A percentile compares a stretch with the other conserved stretches of the same genome.
phyloP scores from a whole-genome alignment of 2,888 invertebrate genomes.

The Pogonocherus hispidulus region DNA sequence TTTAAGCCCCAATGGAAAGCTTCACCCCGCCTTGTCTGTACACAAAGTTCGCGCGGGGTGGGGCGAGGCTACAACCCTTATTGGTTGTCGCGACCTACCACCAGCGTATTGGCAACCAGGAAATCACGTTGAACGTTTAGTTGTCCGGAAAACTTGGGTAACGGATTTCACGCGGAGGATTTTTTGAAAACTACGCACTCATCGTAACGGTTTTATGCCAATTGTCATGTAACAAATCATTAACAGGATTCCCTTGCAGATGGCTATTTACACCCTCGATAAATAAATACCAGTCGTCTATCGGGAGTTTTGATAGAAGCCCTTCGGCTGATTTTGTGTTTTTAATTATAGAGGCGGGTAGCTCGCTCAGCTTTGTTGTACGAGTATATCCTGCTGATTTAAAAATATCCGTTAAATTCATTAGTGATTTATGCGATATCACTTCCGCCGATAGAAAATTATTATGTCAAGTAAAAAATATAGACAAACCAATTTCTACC shows the following conservation, averaged over 20 bases:
- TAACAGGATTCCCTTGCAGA: slow-evolving; percentile 63
- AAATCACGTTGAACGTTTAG: slow-evolving; percentile 58
- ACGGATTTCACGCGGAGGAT: slow-evolving; percentile 57
- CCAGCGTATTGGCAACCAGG: slow-evolving; percentile 59
- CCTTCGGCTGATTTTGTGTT: slow-evolving; percentile 52
- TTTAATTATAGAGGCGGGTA: slow-evolving; percentile 25
- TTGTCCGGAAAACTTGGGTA: slow-evolving; percentile 50
- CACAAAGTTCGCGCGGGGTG: slow-evolving; percentile 63
- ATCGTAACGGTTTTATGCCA: slow-evolving; percentile 56
- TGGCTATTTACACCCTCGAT: slow-evolving; percentile 60
- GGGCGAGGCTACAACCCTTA: slow-evolving; percentile 50
- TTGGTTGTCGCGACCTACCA: slow-evolving; percentile 45
- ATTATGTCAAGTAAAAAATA: not conserved
- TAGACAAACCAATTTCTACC: too few species aligned
- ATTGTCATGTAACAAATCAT: slow-evolving; percentile 58
- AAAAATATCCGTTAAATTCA: slow-evolving; percentile 57
- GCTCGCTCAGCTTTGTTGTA: slow-evolving; percentile 30
- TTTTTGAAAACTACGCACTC: slow-evolving; percentile 33
- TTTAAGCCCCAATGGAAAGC: slow-evolving; percentile 59
- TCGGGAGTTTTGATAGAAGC: slow-evolving; percentile 53
- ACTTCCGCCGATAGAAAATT: slow-evolving; percentile 47
- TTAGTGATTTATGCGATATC: slow-evolving; percentile 55
- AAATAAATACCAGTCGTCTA: slow-evolving; percentile 50
- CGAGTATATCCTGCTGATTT: slow-evolving; percentile 52
- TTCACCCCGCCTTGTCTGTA: slow-evolving; percentile 59